A percentile compares a stretch with the other conserved stretches of the same genome.
Evolutionary conservation across 2,113 vertebrate genomes (phyloP).

Genomic region (Typhlomys cinereus): DNA sequence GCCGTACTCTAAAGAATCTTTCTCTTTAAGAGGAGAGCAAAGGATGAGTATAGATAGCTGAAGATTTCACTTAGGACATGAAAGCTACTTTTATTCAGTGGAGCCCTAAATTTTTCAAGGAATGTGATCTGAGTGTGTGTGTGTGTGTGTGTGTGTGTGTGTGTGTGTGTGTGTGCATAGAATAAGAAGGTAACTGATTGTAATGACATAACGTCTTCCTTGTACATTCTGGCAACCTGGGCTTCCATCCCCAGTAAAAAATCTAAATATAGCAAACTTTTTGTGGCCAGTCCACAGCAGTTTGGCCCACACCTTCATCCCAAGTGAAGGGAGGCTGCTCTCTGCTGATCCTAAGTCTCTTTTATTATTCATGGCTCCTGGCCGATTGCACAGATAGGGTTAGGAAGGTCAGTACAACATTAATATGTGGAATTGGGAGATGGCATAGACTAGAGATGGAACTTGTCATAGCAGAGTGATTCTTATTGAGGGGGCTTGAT

Average conservation of each 20-base stretch:
- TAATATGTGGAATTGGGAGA: constrained; percentile 80
- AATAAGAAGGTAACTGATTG: not conserved
- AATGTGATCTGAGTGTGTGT: not conserved
- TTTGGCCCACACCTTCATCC: not conserved
- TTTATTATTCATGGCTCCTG: constrained; percentile 85
- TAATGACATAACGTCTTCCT: not conserved
- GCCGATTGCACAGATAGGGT: constrained; percentile 69
- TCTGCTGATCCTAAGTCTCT: constrained; percentile 59
- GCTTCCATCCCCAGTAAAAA: constrained; percentile 23
- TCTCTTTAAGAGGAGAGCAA: not conserved
- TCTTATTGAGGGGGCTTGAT: constrained; percentile 83
- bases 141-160: not conserved
- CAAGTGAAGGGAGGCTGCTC: constrained; percentile 11
- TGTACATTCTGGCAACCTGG: constrained; percentile 3
- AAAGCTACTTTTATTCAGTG: not conserved
- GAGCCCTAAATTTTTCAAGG: not conserved
- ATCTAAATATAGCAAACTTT: constrained; percentile 9
- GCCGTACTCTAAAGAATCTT: not conserved
- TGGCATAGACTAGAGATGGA: constrained; percentile 84
- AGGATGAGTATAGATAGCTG: not conserved
- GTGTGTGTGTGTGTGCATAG: not conserved
- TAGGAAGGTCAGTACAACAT: constrained; percentile 74
- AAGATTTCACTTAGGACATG: not conserved
- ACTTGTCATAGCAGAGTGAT: constrained; percentile 87
- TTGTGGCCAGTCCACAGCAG: not conserved